These are phyloP conservation scores for Coleophora deauratella DNA, from an alignment of 2,888 invertebrate genomes.

Conservation along the genomic window DNA sequence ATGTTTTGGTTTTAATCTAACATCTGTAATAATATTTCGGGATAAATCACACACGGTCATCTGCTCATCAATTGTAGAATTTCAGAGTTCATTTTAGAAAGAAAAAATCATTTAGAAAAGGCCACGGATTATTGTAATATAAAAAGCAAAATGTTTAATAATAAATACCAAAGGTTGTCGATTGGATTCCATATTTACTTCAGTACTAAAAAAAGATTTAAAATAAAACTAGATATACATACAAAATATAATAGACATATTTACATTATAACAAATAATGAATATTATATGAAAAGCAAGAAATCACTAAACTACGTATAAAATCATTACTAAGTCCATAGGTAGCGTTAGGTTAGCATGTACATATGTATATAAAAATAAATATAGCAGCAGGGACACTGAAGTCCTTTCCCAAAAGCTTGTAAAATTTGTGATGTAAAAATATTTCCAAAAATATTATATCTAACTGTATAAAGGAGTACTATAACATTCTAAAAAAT, in stretches of 20 bases:
- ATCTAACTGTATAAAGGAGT: no score
- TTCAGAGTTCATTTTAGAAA: no score
- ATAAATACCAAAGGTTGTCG: constrained; percentile 1
- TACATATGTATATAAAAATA: constrained; percentile 60
- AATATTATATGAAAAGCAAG: constrained; percentile 11
- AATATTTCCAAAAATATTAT: constrained; percentile 29
- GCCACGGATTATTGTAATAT: constrained; percentile 13
- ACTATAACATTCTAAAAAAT: constrained; percentile 33
- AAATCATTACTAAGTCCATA: constrained; percentile 38
- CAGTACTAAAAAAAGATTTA: no score
- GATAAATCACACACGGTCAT: no score
- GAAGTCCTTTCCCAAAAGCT: constrained; percentile 44
- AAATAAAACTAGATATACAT: constrained; percentile 3
- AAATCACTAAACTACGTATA: constrained; percentile 23
- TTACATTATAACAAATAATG: constrained; percentile 24
- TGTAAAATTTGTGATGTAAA: constrained; percentile 55
- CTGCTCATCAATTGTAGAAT: no score
- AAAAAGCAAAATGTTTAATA: constrained; percentile 1
- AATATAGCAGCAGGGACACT: constrained; percentile 26
- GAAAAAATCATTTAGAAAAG: no score
- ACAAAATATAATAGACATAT: constrained; percentile 23
- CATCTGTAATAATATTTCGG: no score
- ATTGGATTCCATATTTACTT: constrained; percentile 3
- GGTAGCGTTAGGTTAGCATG: constrained; percentile 34
- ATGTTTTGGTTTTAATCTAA: no score